These are phyloP conservation scores for Noctua pronuba DNA, from an alignment of 2,888 invertebrate species.

Conservation along the genomic window DNA sequence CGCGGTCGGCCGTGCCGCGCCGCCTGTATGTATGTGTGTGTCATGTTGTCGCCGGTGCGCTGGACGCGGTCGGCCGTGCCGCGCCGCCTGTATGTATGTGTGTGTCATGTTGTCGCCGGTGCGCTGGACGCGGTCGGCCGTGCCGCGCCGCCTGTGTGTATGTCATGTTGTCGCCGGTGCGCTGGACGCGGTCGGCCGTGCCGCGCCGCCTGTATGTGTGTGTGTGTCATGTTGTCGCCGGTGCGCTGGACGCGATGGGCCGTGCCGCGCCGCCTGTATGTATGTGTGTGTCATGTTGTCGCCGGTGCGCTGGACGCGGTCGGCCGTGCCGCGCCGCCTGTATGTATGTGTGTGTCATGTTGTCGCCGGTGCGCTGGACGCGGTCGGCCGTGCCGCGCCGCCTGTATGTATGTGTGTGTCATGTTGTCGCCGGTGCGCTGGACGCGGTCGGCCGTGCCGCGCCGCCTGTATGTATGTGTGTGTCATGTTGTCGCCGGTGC, in stretches of 20 bases:
- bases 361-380: no score
- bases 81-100: background rate
- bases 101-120: constrained; percentile 95
- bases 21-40: background rate
- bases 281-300: constrained; percentile 92
- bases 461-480: background rate
- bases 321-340: constrained; percentile 95
- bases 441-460: background rate
- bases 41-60: background rate
- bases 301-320: constrained; percentile 96
- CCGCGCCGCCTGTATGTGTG: background rate
- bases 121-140: constrained; percentile 95
- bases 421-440: background rate
- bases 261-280: background rate
- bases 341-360: constrained; percentile 82
- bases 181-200: background rate
- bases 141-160: constrained; percentile 94
- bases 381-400: background rate
- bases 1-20: background rate
- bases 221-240: background rate
- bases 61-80: background rate
- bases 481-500: constrained; percentile 96
- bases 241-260: background rate
- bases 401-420: background rate
- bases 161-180: no score